Percentiles rank a stretch among this genome's conserved stretches.
Conservation (phyloP, 2,797 vertebrate species). For the Zonotrichia albicollis region DNA sequence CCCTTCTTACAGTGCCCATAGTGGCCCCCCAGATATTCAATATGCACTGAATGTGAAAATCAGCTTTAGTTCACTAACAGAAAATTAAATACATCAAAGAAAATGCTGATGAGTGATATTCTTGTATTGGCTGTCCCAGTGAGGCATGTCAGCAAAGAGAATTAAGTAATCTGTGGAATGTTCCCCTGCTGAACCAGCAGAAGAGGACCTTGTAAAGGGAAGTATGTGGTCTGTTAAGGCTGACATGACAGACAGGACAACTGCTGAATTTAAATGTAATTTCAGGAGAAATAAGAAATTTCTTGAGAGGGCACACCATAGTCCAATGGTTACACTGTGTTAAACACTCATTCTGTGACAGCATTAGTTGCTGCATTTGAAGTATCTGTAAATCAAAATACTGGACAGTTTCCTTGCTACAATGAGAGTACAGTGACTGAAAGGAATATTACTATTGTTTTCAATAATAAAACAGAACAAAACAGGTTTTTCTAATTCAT, state of each 20-base stretch:
- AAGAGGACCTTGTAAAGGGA: background rate
- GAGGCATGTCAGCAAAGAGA: background rate
- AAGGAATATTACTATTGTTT: background rate
- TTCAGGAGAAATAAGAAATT: background rate
- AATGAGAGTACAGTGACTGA: background rate
- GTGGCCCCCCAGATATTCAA: background rate
- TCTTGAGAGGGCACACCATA: background rate
- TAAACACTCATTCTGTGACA: background rate
- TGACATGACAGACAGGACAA: background rate
- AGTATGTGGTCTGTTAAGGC: background rate
- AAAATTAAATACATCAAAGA: constrained; percentile 43
- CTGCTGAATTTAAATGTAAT: background rate
- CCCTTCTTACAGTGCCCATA: background rate
- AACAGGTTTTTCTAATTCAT: background rate
- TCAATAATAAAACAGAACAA: background rate
- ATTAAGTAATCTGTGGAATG: background rate
- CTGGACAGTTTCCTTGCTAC: background rate
- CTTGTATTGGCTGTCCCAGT: background rate
- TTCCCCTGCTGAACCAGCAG: background rate
- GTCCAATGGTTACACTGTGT: background rate
- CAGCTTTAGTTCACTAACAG: constrained; percentile 18
- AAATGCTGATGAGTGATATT: constrained; percentile 16
- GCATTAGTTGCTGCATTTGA: background rate
- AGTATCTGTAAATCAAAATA: background rate
- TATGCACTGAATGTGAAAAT: constrained; percentile 17